Evolutionary conservation across 2,113 vertebrate genomes (phyloP), one percentile per base, ranked within the genome.

Genomic region (Dissostichus mawsoni): DNA sequence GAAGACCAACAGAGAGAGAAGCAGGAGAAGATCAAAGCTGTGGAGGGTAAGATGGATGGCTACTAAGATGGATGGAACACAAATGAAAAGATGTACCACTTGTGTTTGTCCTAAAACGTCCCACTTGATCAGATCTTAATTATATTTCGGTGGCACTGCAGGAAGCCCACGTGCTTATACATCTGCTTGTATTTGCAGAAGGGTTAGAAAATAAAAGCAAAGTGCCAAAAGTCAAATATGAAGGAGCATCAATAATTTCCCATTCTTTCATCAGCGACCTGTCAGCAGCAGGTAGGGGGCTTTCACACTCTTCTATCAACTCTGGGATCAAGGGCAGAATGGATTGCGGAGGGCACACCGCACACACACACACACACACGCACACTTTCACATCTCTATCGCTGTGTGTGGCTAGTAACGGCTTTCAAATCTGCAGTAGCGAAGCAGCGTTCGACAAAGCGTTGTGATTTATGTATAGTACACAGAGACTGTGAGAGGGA

Each of bases 11-110:
- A 97, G 78, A 92, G 96, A 64, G 97, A 98, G 80, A 93, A 98
- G 93, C 94, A 96, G 74, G 98, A 99, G 83, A 96, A 96, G 78
- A 95, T 98, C 78, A 97, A 97, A 94, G 97, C 98, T 1, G 97
- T 97, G 50, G 97, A 99, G 94, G 98, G 98, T 99, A 93, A 87
- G 82, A 96, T 96, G 89, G 68, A 81, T 69, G 63, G 25, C 44
- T 18, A 20, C 16, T 0, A 45, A 50, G 9, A 80, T 5, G 16
- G 14, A 20, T 53, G 56, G 41, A 14, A 29, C 20, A 44, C 45
- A 45, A 45, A 62, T 20, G 4, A 7, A 45, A 70, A 71, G 16
- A 9, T 59, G 48, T 72, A 5, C 45, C 20, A 12, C 11, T 41
- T 75, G 0, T 36, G 16, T 51, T 41, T 59, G 4, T 29, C 11